These are phyloP conservation scores for Phengaris arion DNA, from an alignment of 2,888 invertebrate genomes.

Conservation along the genomic window DNA sequence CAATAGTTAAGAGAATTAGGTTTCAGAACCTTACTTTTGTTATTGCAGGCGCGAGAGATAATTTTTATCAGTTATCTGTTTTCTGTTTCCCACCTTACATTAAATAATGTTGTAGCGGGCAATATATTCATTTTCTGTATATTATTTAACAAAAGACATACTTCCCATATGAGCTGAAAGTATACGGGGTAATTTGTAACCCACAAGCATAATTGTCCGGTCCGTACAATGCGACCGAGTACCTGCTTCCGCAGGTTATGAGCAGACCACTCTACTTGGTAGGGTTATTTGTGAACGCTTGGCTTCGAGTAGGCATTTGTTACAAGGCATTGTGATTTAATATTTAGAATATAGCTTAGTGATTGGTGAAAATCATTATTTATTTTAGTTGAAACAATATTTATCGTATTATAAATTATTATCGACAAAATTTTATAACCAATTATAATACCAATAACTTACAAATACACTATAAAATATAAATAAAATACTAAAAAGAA, in stretches of 20 bases:
- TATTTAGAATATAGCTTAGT: background rate
- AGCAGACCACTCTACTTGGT: background rate
- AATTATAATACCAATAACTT: background rate
- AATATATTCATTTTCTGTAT: background rate
- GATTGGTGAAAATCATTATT: background rate
- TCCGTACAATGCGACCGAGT: background rate
- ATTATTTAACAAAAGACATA: slow-evolving; percentile 2
- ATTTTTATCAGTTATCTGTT: too few relatives aligned
- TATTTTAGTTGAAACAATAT: background rate
- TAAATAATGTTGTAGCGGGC: background rate
- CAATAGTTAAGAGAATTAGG: too few relatives aligned
- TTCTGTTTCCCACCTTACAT: background rate
- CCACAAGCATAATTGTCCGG: slow-evolving; percentile 5
- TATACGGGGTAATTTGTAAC: slow-evolving; percentile 4
- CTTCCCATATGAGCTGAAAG: slow-evolving; percentile 6
- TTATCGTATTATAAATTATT: too few relatives aligned
- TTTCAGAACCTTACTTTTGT: too few relatives aligned
- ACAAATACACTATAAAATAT: background rate
- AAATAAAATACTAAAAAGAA: background rate
- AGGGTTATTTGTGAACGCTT: background rate
- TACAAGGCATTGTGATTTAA: background rate
- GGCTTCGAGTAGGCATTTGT: background rate
- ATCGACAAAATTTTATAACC: too few relatives aligned
- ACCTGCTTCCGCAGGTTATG: background rate
- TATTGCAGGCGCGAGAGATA: too few relatives aligned